A percentile compares a stretch with the other conserved stretches of the same genome.
These are phyloP conservation scores for Pygocentrus nattereri DNA, from an alignment of 2,797 vertebrate species.

Conservation along the genomic window DNA sequence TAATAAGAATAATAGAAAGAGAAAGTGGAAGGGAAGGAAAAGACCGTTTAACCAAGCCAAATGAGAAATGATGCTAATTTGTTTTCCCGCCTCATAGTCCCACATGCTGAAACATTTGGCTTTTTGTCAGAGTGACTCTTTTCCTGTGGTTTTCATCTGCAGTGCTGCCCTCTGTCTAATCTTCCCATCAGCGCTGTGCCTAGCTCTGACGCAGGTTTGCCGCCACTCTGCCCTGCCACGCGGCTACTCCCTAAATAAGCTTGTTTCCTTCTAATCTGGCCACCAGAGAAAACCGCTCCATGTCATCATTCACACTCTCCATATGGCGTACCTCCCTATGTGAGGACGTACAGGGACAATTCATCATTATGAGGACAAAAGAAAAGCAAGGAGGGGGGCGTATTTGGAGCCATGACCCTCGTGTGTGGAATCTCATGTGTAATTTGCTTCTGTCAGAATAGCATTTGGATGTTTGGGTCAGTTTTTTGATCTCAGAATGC, in stretches of 20 bases:
- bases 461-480: neutral
- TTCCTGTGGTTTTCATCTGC: constrained; percentile 42
- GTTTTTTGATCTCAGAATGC: neutral
- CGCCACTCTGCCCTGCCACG: constrained; percentile 38
- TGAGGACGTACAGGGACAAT: constrained; percentile 32
- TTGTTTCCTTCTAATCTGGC: constrained; percentile 51
- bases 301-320: constrained; percentile 51
- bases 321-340: constrained; percentile 24
- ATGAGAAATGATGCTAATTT: neutral
- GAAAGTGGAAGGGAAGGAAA: neutral
- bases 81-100: neutral
- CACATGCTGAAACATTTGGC: neutral
- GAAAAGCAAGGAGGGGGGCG: constrained; percentile 1
- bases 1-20: too few relatives aligned
- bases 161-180: constrained; percentile 43
- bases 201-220: constrained; percentile 48
- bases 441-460: constrained; percentile 10
- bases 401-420: neutral
- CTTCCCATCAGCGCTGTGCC: constrained; percentile 30
- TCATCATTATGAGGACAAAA: constrained; percentile 47
- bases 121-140: neutral
- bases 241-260: constrained; percentile 52
- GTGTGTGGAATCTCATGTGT: neutral
- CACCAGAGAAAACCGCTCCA: constrained; percentile 43
- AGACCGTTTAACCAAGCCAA: neutral